Percentiles rank a stretch among this genome's conserved stretches.
Evolutionary conservation across 2,113 vertebrate species (phyloP).

Genomic region (Pelmatolapia mariae): DNA sequence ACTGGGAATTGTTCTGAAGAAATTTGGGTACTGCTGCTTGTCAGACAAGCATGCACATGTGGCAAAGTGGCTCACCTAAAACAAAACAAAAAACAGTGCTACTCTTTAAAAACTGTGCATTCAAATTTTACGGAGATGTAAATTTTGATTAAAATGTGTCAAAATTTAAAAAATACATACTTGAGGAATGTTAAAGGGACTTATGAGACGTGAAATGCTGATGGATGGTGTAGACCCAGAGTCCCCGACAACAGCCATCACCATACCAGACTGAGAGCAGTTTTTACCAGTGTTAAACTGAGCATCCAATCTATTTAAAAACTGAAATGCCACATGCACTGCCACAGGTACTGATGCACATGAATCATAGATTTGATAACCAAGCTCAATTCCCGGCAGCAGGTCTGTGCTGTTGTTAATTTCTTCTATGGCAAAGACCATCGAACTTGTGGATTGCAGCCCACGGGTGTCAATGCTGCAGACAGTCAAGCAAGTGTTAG

Average conservation of each 20-base stretch:
- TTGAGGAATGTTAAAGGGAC: background rate
- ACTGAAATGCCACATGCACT: background rate
- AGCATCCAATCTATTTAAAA: background rate
- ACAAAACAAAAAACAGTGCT: background rate
- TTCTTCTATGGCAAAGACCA: background rate
- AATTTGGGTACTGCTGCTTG: conserved; percentile 60
- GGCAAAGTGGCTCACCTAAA: background rate
- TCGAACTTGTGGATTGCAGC: background rate
- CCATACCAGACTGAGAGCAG: background rate
- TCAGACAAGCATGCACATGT: conserved; percentile 68
- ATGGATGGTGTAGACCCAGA: background rate
- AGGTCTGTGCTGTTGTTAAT: background rate
- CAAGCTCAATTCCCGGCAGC: background rate
- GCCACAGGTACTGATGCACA: background rate
- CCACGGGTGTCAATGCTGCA: background rate
- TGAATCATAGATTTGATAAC: background rate
- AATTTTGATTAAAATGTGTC: background rate
- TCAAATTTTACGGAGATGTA: background rate
- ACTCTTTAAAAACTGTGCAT: no score
- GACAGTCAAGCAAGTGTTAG: background rate
- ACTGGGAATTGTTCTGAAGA: conserved; percentile 73
- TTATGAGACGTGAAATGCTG: background rate
- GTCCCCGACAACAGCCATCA: background rate
- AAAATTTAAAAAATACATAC: background rate
- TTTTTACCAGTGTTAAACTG: background rate